Percentiles rank a stretch among this genome's conserved stretches.
Conservation (phyloP, 2,797 vertebrate species). For the Coregonus suidteri region DNA sequence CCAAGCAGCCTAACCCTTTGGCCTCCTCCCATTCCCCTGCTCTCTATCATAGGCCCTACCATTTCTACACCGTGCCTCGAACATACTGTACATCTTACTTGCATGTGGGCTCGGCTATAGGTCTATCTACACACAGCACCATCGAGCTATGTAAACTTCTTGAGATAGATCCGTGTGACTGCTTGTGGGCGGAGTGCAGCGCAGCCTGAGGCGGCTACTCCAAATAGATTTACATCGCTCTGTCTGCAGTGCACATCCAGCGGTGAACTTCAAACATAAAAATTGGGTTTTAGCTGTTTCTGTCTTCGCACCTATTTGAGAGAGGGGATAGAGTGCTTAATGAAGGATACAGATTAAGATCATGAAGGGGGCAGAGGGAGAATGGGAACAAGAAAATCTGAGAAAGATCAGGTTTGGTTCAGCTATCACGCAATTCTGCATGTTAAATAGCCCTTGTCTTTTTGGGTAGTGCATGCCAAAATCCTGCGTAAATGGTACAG, state of each 20-base stretch:
- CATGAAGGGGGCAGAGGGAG: slow-evolving; percentile 36
- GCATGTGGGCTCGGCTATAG: too few species aligned
- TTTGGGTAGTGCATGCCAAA: not conserved
- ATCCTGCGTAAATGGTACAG: not conserved
- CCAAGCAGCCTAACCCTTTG: not conserved
- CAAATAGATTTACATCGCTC: not conserved
- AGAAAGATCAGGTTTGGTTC: slow-evolving; percentile 63
- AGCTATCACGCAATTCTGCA: not conserved
- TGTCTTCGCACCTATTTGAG: not conserved
- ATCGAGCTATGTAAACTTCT: not conserved
- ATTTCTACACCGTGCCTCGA: too few species aligned
- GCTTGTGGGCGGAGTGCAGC: not conserved
- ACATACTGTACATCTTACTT: too few species aligned
- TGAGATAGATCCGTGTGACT: not conserved
- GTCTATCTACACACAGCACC: too few species aligned
- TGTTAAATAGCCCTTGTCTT: not conserved
- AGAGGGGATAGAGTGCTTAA: not conserved
- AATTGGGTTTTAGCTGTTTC: not conserved
- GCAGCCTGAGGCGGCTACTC: not conserved
- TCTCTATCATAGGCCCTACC: not conserved
- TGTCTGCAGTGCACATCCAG: not conserved
- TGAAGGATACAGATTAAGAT: slow-evolving; percentile 15
- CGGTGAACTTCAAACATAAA: slow-evolving; percentile 9
- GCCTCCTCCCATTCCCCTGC: not conserved
- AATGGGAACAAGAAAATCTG: slow-evolving; percentile 36